Conservation (phyloP, 2,888 invertebrate species). For the Drosophila barbarae region DNA sequence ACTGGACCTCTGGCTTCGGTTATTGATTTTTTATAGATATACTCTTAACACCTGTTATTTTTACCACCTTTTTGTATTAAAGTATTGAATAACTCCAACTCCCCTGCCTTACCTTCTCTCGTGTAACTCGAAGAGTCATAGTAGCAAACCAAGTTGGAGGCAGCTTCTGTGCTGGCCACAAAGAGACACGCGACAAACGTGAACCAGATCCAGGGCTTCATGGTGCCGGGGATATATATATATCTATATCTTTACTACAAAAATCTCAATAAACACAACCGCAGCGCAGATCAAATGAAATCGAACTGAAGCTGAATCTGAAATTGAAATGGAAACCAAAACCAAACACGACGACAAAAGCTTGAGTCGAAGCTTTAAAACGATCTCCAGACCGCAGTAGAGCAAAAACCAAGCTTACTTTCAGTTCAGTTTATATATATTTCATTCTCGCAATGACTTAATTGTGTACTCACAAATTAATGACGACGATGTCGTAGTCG, state of each 20-base stretch:
- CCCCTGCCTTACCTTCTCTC: slow-evolving; percentile 73
- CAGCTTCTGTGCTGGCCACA: slow-evolving; percentile 50
- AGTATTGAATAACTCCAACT: background rate
- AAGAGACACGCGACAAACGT: slow-evolving; percentile 55
- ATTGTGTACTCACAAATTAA: slow-evolving; percentile 41
- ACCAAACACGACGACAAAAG: slow-evolving; percentile 35
- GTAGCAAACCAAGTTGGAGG: slow-evolving; percentile 75
- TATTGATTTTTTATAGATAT: background rate
- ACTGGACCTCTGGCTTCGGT: background rate
- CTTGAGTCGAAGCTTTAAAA: slow-evolving; percentile 31
- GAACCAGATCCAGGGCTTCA: slow-evolving; percentile 59
- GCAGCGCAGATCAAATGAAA: slow-evolving; percentile 53
- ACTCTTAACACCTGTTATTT: background rate
- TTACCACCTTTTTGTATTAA: background rate
- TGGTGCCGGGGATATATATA: slow-evolving; percentile 26
- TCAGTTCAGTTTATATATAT: slow-evolving; percentile 1
- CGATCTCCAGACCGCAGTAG: slow-evolving; percentile 7
- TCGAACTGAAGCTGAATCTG: slow-evolving; percentile 55
- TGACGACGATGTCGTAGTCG: slow-evolving; percentile 20
- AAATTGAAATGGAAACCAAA: slow-evolving; percentile 43
- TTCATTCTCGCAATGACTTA: slow-evolving; percentile 34
- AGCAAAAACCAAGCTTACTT: slow-evolving; percentile 4
- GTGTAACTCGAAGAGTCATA: slow-evolving; percentile 77
- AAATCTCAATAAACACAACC: slow-evolving; percentile 38
- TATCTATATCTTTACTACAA: background rate